These are phyloP conservation scores for Pristionchus mayeri DNA, from an alignment of 2,888 invertebrate genomes.

Conservation along the genomic window DNA sequence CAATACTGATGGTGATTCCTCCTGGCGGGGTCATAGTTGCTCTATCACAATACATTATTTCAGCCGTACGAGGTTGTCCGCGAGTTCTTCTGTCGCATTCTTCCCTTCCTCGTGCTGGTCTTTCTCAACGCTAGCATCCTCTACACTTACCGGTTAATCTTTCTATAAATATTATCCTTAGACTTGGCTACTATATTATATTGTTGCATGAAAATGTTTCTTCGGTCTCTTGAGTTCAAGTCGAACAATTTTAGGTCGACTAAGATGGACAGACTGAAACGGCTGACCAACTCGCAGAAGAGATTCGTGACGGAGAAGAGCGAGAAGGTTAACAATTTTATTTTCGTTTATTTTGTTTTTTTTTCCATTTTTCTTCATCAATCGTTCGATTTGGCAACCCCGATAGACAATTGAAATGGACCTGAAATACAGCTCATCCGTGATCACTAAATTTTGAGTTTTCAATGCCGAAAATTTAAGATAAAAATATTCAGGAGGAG, in stretches of 20 bases:
- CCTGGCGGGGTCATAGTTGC: too few relatives aligned
- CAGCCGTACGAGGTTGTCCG: slow-evolving; percentile 55
- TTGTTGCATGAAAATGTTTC: too few relatives aligned
- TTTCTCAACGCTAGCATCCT: slow-evolving; percentile 79
- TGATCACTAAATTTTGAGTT: slow-evolving; percentile 41
- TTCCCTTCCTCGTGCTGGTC: slow-evolving; percentile 78
- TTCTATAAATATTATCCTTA: too few relatives aligned
- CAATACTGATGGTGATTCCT: too few relatives aligned
- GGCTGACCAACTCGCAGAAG: slow-evolving; percentile 68
- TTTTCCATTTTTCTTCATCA: too few relatives aligned
- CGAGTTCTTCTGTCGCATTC: slow-evolving; percentile 77
- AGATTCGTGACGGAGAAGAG: slow-evolving; percentile 65
- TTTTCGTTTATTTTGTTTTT: too few relatives aligned
- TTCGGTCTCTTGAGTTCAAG: not conserved
- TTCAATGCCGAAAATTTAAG: not conserved
- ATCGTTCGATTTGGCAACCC: too few relatives aligned
- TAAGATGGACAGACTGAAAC: slow-evolving; percentile 76
- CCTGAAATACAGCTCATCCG: not conserved
- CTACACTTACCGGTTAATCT: slow-evolving; percentile 76
- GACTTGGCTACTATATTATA: too few relatives aligned
- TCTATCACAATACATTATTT: too few relatives aligned
- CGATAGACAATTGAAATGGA: too few relatives aligned
- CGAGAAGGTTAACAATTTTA: slow-evolving; percentile 57
- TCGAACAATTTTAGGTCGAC: slow-evolving; percentile 70
- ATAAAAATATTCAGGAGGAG: slow-evolving; percentile 76